Conservation (phyloP, 2,113 vertebrate genomes). For the Phalacrocorax pelagicus region DNA sequence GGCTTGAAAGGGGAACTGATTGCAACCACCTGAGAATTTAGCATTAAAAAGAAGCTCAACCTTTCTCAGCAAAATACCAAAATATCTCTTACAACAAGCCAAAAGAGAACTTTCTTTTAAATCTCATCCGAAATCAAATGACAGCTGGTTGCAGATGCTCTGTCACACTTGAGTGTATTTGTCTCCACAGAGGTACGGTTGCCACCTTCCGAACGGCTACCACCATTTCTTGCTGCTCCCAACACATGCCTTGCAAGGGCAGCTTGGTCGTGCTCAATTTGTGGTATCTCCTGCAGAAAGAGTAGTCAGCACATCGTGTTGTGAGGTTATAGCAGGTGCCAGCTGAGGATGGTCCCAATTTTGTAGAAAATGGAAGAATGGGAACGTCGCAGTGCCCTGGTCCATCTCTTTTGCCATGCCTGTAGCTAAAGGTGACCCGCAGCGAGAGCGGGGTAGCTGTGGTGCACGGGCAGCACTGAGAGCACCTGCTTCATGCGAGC, state of each 20-base stretch:
- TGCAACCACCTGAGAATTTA: background rate
- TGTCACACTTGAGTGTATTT: background rate
- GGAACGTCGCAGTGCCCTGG: rapidly evolving
- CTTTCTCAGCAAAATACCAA: background rate
- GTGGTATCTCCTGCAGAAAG: background rate
- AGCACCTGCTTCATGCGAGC: rapidly evolving
- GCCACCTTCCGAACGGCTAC: background rate
- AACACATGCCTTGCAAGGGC: background rate
- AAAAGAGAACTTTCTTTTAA: background rate
- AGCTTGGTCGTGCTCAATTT: background rate
- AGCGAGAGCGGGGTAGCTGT: rapidly evolving
- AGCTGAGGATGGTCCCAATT: background rate
- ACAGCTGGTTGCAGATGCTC: background rate
- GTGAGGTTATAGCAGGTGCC: background rate
- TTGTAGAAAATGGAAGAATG: background rate
- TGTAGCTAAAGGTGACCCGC: background rate
- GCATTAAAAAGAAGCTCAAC: background rate
- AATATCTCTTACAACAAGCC: background rate
- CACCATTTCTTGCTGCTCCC: background rate
- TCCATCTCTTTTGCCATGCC: rapidly evolving
- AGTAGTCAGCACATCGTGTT: rapidly evolving
- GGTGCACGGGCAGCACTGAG: rapidly evolving
- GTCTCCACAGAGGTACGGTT: background rate
- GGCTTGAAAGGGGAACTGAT: background rate
- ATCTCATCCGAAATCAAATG: background rate